These are phyloP conservation scores for Amphipoea lucens DNA, from an alignment of 2,888 invertebrate genomes.

Conservation along the genomic window DNA sequence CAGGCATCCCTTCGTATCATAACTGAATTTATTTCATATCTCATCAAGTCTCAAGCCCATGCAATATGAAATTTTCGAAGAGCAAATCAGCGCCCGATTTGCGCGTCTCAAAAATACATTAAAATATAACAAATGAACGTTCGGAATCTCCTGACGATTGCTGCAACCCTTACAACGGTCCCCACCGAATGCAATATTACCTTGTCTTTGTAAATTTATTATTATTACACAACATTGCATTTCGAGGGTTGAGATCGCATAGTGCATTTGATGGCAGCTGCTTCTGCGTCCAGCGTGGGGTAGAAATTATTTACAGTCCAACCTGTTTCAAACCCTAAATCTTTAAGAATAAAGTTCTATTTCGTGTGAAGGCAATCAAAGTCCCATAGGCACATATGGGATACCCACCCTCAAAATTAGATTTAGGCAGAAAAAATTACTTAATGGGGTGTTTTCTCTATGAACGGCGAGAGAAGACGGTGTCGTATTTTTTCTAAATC, in stretches of 20 bases:
- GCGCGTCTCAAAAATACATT: slow-evolving; percentile 64
- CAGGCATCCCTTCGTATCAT: slow-evolving; percentile 38
- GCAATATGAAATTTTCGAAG: slow-evolving; percentile 40
- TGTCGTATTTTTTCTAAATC: slow-evolving; percentile 75
- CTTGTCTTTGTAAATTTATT: slow-evolving; percentile 88
- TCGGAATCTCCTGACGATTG: slow-evolving; percentile 81
- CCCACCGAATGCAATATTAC: slow-evolving; percentile 79
- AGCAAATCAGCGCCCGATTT: slow-evolving; percentile 48
- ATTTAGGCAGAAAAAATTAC: slow-evolving; percentile 88
- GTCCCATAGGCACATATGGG: slow-evolving; percentile 87
- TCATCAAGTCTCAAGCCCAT: slow-evolving; percentile 33
- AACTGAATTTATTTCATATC: slow-evolving; percentile 53
- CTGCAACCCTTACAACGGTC: slow-evolving; percentile 80
- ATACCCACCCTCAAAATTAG: slow-evolving; percentile 87
- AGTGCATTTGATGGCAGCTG: slow-evolving; percentile 87
- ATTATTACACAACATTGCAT: slow-evolving; percentile 87
- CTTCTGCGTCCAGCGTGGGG: slow-evolving; percentile 73
- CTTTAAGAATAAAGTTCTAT: slow-evolving; percentile 58
- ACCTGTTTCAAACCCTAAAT: slow-evolving; percentile 61
- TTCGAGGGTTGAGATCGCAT: slow-evolving; percentile 82
- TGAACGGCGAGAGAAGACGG: slow-evolving; percentile 80
- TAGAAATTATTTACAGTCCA: slow-evolving; percentile 62
- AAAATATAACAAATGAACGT: slow-evolving; percentile 67
- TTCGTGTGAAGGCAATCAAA: slow-evolving; percentile 61
- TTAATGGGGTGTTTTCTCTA: slow-evolving; percentile 89